Conservation (phyloP, 2,113 vertebrate genomes). For the Rhynchomys soricoides region DNA sequence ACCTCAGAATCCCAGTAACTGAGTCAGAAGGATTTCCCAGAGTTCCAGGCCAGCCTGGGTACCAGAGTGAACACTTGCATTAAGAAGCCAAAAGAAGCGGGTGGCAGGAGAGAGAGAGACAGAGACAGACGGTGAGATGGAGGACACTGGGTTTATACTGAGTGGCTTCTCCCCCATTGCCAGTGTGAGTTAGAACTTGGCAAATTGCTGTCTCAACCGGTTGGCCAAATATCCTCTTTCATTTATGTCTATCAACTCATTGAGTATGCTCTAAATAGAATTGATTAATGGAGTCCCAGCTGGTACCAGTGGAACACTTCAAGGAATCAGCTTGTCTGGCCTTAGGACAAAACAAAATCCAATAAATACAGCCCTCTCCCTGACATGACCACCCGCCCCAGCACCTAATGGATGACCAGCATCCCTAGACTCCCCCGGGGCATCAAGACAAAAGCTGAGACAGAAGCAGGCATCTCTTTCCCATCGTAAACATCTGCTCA, state of each 20-base stretch:
- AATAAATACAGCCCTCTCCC: not conserved
- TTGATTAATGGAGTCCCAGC: not conserved
- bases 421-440: not conserved
- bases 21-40: not conserved
- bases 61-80: not conserved
- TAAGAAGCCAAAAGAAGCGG: not conserved
- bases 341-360: not conserved
- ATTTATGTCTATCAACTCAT: not conserved
- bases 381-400: not conserved
- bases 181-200: not conserved
- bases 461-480: not conserved
- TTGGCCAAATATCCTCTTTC: not conserved
- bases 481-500: not conserved
- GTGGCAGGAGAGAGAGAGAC: not conserved
- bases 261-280: not conserved
- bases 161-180: not conserved
- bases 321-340: not conserved
- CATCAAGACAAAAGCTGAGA: not conserved
- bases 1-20: not conserved
- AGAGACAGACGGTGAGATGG: not conserved
- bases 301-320: constrained; percentile 4
- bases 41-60: not conserved
- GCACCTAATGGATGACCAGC: not conserved
- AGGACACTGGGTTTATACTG: fast-evolving
- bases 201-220: not conserved